Evolutionary conservation across 2,888 invertebrate genomes (phyloP), one percentile per base, ranked within the genome.

Genomic region (Melanostoma scalare): DNA sequence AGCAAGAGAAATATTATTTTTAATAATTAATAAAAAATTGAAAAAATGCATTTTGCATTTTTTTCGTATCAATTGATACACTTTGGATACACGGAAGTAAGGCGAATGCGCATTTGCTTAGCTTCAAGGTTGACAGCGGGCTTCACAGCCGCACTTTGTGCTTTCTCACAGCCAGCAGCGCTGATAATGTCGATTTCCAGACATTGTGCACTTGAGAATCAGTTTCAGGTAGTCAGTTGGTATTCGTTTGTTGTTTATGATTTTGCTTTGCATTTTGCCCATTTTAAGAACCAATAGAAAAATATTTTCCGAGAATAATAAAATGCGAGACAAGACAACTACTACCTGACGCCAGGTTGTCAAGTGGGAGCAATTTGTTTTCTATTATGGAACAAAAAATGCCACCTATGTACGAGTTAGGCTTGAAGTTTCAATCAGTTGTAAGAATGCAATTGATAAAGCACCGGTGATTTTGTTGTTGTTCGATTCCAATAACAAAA

Each of bases 191-290:
- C 73, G 60, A 69, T 60, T 73, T 56, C 63, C 44, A 77, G 77
- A 73, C 73, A 69, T 38, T 63, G 38, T 82, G 82, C 69, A 82
- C 82, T 82, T 74, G 82, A 82, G 73, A 77, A 63, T 82, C 77
- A 73, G 69, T 82, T 77, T 53, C 82, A 82, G 77, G 82, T 82
- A 77, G 77, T 77, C 72, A 67, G 63, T 73, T 74, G 73, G 68
- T 65, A 69, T 77, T 77, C 77, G 81, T 73, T 73, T 69, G 73
- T 63, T 52, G 52, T 77, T 60, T 74, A 31, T 67, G 72, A 72
- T 72, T 71, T 30, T 40, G 40, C 44, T 67, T 58, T 53, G 60
- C 61, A 46, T 46, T 71, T 50, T 67, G 67, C 53, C 58, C 46
- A 68, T 55, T 38, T 61, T 67, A 55, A 67, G 72, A 75, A 71